Conservation (phyloP, 2,888 invertebrate species). For the Drosophila prostipennis region DNA sequence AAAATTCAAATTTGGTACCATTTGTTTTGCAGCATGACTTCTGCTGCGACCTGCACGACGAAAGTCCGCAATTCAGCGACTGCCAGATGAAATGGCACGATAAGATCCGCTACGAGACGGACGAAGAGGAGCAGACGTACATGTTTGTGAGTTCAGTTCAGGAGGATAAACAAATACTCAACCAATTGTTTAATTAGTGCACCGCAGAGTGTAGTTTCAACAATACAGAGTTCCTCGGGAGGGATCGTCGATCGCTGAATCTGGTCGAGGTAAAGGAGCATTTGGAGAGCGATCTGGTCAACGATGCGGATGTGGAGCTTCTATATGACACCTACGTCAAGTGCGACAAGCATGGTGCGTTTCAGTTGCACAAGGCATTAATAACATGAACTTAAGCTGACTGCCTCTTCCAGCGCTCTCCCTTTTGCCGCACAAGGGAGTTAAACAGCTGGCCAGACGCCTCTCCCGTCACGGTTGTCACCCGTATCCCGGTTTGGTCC, state of each 20-base stretch:
- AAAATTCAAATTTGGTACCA: not conserved
- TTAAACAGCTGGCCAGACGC: constrained; percentile 49
- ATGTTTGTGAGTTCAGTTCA: constrained; percentile 64
- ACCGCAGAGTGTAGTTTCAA: constrained; percentile 73
- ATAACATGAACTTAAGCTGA: too few relatives aligned
- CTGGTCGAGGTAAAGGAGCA: constrained; percentile 52
- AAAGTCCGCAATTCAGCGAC: constrained; percentile 56
- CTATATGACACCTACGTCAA: constrained; percentile 65
- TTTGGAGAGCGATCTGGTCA: constrained; percentile 50
- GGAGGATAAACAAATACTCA: rapidly evolving
- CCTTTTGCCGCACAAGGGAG: constrained; percentile 46
- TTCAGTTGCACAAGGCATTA: not conserved
- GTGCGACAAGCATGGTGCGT: constrained; percentile 70
- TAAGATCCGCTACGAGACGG: constrained; percentile 47
- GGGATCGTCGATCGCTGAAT: constrained; percentile 57
- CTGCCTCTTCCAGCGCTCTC: constrained; percentile 45
- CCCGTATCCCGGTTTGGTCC: constrained; percentile 68
- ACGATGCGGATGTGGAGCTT: constrained; percentile 48
- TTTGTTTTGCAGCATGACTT: constrained; percentile 66
- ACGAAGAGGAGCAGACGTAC: constrained; percentile 52
- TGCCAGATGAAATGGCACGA: constrained; percentile 68
- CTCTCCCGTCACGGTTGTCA: constrained; percentile 55
- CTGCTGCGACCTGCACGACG: constrained; percentile 75
- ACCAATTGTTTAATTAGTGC: constrained; percentile 52
- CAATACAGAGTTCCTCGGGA: constrained; percentile 55